Conservation (phyloP, 2,888 invertebrate species). For the Smittia aterrima region DNA sequence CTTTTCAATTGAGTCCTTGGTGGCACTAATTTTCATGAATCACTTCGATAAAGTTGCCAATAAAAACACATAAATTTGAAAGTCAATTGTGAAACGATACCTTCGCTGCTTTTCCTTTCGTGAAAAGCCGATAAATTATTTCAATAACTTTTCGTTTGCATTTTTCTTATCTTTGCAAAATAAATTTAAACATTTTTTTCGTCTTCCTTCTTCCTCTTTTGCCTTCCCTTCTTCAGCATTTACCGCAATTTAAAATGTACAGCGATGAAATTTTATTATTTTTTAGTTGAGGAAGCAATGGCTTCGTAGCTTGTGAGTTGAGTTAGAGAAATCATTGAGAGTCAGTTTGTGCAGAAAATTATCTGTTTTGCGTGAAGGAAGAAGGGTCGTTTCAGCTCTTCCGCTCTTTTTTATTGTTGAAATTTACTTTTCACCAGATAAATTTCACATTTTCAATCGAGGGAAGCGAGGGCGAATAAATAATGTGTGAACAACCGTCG, state of each 20-base stretch:
- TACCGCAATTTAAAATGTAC: slow-evolving; percentile 18
- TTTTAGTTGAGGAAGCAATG: slow-evolving; percentile 9
- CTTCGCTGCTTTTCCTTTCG: not conserved
- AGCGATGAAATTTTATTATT: slow-evolving; percentile 5
- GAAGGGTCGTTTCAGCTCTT: slow-evolving; percentile 15
- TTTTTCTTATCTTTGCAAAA: slow-evolving; percentile 42
- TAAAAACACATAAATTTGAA: slow-evolving; percentile 37
- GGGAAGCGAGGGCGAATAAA: not conserved
- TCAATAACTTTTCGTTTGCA: slow-evolving; percentile 40
- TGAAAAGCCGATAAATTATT: slow-evolving; percentile 40
- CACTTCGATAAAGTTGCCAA: slow-evolving; percentile 33
- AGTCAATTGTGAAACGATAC: slow-evolving; percentile 34
- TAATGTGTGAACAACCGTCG: slow-evolving; percentile 10
- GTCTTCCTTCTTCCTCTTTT: too few species aligned
- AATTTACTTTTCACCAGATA: slow-evolving; percentile 11
- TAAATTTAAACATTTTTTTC: slow-evolving; percentile 39
- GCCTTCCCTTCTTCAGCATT: not conserved
- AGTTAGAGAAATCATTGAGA: not conserved
- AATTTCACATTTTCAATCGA: not conserved
- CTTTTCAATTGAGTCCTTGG: not conserved
- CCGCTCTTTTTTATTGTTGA: slow-evolving; percentile 8
- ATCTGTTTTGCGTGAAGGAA: not conserved
- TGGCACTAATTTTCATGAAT: slow-evolving; percentile 22
- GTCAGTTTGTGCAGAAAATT: slow-evolving; percentile 8
- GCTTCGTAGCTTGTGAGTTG: not conserved